Base-by-base conservation (phyloP, 2,113 vertebrate species). In the Myrmophylax atrothorax region DNA sequence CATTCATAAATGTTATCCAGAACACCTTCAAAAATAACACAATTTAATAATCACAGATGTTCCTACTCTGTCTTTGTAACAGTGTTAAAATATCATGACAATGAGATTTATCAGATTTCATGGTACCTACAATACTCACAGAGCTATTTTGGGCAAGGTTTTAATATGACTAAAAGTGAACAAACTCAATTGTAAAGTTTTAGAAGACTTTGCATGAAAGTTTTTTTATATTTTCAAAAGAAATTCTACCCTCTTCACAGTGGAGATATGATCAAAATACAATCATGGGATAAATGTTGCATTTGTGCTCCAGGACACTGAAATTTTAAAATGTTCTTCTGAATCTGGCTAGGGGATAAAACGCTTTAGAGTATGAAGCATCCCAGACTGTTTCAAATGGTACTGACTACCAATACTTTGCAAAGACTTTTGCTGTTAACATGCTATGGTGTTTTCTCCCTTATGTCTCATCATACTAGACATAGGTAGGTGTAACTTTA, bases 21-120 rank as follows among this genome's bases (percentile, higher is more conserved):
- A 94, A 93, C 2, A 22, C 67, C 58, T 95, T 91, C 73, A 84
- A 96, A 97, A 97, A 93, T 81, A 96, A 95, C 93, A 93, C 83
- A 87, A 88, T 96, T 96, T 95, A 92, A 95, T 95, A 97, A 96
- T 90, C 91, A 95, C 84, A 96, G 95, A 91, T 96, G 87, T 96
- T 96, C 79, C 67, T 84, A 83, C 91, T 96, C 91, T 92, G 83
- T 95, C 89, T 96, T 97, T 85, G 95, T 87, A 94, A 66, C 80
- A 88, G 59, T 53, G 74, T 50, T 95, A 87, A 85, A 94, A 89
- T 93, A 92, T 89, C 87, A 89, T 92, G 89, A 95, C 96, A 96
- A 92, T 92, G 60, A 96, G 85, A 92, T 95, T 94, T 95, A 93
- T 96, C 83, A 93, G 94, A 96, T 94, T 95, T 94, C 84, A 87